A percentile compares a stretch with the other conserved stretches of the same genome.
Evolutionary conservation across 1,140 invertebrate species (phyloP).

Genomic region (Pseudobourletiella spinata): DNA sequence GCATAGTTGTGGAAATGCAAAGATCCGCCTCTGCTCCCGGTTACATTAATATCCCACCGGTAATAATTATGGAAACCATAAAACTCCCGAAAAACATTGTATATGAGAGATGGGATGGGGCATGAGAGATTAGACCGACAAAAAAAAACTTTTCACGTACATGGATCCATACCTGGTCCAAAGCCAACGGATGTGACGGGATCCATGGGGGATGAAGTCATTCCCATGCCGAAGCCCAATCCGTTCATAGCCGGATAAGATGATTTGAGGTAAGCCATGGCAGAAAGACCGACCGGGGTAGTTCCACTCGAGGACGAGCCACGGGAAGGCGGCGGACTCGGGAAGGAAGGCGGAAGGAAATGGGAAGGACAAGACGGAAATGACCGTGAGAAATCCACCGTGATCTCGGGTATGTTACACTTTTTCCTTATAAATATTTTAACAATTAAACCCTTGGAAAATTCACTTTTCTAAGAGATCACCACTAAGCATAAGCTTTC

Average conservation of each 20-base stretch:
- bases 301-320: constrained; percentile 36
- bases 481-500: too few species aligned
- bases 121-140: not conserved
- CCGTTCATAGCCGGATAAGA: constrained; percentile 36
- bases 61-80: too few species aligned
- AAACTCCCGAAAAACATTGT: too few species aligned
- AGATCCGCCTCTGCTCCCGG: too few species aligned
- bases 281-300: constrained; percentile 34
- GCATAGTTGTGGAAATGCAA: too few species aligned
- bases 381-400: constrained; percentile 36
- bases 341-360: constrained; percentile 36
- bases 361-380: constrained; percentile 35
- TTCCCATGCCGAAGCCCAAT: constrained; percentile 33
- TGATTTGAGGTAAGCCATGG: constrained; percentile 36
- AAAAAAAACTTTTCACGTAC: constrained; percentile 10
- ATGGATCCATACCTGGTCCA: constrained; percentile 16
- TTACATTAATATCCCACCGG: too few species aligned
- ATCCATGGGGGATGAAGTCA: constrained; percentile 31
- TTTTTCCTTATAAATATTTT: not conserved
- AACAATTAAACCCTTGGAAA: not conserved
- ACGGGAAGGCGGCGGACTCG: constrained; percentile 34
- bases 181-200: constrained; percentile 24
- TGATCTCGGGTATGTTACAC: constrained; percentile 11
- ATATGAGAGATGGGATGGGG: too few species aligned
- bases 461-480: too few species aligned